Conservation (phyloP, 1,140 invertebrate species). For the Lasioglossum baleicum region DNA sequence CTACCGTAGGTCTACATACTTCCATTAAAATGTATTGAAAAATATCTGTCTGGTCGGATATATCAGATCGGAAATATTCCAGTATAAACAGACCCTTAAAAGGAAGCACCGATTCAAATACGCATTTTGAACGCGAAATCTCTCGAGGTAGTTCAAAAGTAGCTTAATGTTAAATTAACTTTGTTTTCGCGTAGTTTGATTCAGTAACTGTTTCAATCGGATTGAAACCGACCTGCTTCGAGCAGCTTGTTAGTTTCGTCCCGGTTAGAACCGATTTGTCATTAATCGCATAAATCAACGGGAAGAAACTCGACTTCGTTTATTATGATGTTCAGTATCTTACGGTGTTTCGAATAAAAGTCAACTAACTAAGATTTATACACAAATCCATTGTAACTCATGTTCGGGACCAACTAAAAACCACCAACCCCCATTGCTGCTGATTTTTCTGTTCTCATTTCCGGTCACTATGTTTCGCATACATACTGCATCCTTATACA, state of each 20-base stretch:
- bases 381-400: slow-evolving; percentile 65
- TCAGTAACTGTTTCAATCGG: neutral
- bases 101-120: neutral
- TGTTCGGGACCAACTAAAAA: slow-evolving; percentile 78
- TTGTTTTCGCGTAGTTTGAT: neutral
- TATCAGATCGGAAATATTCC: too few species aligned
- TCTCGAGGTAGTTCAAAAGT: neutral
- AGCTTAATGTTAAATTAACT: neutral
- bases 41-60: too few species aligned
- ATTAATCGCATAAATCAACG: neutral
- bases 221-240: neutral
- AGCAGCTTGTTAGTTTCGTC: neutral
- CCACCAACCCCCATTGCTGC: slow-evolving; percentile 65
- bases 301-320: neutral
- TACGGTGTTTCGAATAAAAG: neutral
- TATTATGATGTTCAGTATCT: neutral
- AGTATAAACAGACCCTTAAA: neutral
- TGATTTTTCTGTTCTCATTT: slow-evolving; percentile 48
- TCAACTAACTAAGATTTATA: slow-evolving; percentile 48
- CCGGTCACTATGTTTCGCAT: neutral
- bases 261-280: too few species aligned
- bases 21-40: too few species aligned
- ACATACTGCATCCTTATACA: neutral
- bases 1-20: too few species aligned
- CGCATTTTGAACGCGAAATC: neutral